phyloP scores from a whole-genome alignment of 92 coral and sea anemone species.

The Muricea muricata region DNA sequence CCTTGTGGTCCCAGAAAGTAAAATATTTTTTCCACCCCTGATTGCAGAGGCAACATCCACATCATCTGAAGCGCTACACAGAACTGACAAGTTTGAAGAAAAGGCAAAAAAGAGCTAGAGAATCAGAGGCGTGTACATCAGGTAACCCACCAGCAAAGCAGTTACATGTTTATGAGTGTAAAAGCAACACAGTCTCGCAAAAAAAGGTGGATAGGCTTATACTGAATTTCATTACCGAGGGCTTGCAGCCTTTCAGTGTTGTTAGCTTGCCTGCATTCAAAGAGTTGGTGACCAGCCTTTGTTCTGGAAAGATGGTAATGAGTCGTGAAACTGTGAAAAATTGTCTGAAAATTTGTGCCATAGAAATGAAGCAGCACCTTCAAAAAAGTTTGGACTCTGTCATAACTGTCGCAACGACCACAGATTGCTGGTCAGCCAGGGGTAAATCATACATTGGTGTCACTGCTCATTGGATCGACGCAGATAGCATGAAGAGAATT shows the following conservation, averaged over 20 bases:
- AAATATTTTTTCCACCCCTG: no score
- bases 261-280: conserved; percentile 30
- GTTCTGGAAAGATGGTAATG: conserved; percentile 27
- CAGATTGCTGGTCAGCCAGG: conserved; percentile 29
- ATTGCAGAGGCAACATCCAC: conserved; percentile 32
- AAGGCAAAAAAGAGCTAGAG: conserved; percentile 11
- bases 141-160: conserved; percentile 4
- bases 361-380: conserved; percentile 13
- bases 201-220: conserved; percentile 18
- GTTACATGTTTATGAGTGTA: conserved; percentile 25
- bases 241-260: conserved; percentile 36
- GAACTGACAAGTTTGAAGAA: conserved; percentile 18
- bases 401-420: conserved; percentile 24
- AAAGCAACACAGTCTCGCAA: conserved; percentile 28
- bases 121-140: conserved; percentile 22
- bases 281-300: conserved; percentile 24
- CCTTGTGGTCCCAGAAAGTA: no score
- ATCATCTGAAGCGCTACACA: conserved; percentile 22
- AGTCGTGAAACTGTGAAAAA: conserved; percentile 33
- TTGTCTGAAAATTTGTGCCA: conserved; percentile 8
- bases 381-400: background rate
- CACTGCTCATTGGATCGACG: conserved; percentile 31
- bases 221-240: conserved; percentile 32
- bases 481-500: conserved; percentile 16
- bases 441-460: conserved; percentile 29